These are phyloP conservation scores for Nesidiocoris tenuis DNA, from an alignment of 2,888 invertebrate genomes.

Conservation along the genomic window DNA sequence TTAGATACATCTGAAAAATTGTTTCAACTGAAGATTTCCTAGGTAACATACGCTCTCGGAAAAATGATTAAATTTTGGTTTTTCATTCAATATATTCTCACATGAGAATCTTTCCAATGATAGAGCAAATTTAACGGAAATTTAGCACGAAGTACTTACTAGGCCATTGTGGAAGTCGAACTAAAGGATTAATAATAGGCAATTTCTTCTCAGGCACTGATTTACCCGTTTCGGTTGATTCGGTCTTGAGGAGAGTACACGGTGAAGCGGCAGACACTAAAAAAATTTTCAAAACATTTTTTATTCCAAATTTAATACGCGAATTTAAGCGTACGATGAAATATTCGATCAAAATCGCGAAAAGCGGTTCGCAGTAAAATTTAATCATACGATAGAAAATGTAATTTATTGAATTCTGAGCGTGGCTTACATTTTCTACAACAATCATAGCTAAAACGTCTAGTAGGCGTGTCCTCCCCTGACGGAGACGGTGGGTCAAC, in stretches of 20 bases:
- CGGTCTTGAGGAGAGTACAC: conserved; percentile 57
- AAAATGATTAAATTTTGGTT: too few species aligned
- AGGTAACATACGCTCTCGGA: not conserved
- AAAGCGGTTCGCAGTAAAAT: not conserved
- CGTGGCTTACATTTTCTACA: conserved; percentile 55
- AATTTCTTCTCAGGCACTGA: conserved; percentile 61
- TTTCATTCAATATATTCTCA: too few species aligned
- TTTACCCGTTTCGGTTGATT: conserved; percentile 57
- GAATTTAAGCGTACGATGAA: too few species aligned
- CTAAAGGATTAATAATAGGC: conserved; percentile 87
- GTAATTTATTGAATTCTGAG: conserved; percentile 23
- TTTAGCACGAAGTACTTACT: conserved; percentile 61
- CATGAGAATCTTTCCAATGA: too few species aligned
- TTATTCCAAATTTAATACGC: too few species aligned
- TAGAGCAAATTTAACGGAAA: too few species aligned
- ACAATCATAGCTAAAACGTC: conserved; percentile 54
- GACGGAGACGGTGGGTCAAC: conserved; percentile 73
- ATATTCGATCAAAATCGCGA: too few species aligned
- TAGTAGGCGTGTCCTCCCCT: conserved; percentile 49
- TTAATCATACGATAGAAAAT: not conserved
- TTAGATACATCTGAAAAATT: conserved; percentile 64
- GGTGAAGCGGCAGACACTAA: conserved; percentile 56
- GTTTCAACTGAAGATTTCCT: conserved; percentile 10
- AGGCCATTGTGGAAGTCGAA: conserved; percentile 84
- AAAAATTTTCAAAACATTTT: too few species aligned